phyloP scores from a whole-genome alignment of 2,888 invertebrate genomes.

The Clivina fossor region DNA sequence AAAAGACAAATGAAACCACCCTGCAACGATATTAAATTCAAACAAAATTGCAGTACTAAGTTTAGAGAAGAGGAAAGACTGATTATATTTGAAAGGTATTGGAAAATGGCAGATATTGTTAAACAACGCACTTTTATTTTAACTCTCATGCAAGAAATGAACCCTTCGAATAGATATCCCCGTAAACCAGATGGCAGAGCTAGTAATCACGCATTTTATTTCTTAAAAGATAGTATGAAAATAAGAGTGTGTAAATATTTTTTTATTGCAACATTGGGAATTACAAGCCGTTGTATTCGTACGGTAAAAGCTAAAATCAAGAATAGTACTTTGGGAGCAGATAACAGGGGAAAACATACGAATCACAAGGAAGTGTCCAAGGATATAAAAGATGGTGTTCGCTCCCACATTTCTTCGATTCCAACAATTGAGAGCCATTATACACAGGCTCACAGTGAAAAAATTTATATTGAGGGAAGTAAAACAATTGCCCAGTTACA shows the following conservation, averaged over 20 bases:
- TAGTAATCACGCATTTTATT: constrained; percentile 11
- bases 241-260: constrained; percentile 12
- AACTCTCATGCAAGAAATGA: constrained; percentile 5
- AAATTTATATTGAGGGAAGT: constrained; percentile 41
- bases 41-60: background rate
- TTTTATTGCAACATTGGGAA: constrained; percentile 14
- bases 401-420: constrained; percentile 40
- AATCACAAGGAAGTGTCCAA: constrained; percentile 37
- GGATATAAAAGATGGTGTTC: constrained; percentile 37
- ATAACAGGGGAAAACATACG: constrained; percentile 41
- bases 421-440: constrained; percentile 42
- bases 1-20: background rate
- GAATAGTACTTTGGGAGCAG: constrained; percentile 18
- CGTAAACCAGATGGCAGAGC: background rate
- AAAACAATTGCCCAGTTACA: constrained; percentile 40
- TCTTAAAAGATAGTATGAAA: constrained; percentile 5
- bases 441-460: constrained; percentile 12
- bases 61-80: too few relatives aligned
- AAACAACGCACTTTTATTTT: constrained; percentile 9
- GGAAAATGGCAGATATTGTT: too few relatives aligned
- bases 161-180: background rate
- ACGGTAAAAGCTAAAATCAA: background rate
- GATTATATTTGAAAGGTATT: too few relatives aligned
- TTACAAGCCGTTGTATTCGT: background rate
- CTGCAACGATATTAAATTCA: background rate